Base-by-base conservation (phyloP, 2,113 vertebrate genomes). In the Microtus oregoni region DNA sequence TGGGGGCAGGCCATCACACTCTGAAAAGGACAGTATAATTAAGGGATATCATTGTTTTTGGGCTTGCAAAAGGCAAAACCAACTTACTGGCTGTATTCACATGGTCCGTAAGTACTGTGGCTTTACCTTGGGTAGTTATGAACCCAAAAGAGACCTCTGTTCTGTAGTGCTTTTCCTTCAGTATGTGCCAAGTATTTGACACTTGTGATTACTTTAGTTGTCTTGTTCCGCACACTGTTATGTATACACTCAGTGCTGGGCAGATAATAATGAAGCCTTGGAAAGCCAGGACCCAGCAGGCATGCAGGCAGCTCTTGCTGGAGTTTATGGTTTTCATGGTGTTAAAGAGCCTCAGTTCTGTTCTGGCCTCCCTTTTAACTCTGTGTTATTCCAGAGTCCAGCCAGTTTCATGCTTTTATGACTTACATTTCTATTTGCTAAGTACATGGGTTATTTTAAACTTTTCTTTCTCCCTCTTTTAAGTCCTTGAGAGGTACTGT, bases 301-400 rank as follows among this genome's bases (percentile, higher is more conserved):
- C 30, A 3, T 11, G 13, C 15, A 5, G 8, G 12, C 35, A 7
- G 4, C 20, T 7, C 52, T 75, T 32, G 3, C 30, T 24, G 10
- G 32, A 0, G 8, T 22, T 67, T 5, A 28, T 32, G 52, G 17
- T 10, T 13, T 41, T 68, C 24, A 10, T 55, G 41, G 26, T 28
- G 10, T 8, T 32, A 6, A 2, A 30, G 10, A 30, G 32, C 50
- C 2, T 17, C n/a, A 2, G 24, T 50, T 19, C 24, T 26, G 0
- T 44, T 50, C 70, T 44, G 63, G 35, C 14, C n/a, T 92, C 61
- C 11, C 22, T n/a, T 20, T 38, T 14, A 1, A 22, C n/a, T 35
- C 32, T 2, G 17, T 35, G 32, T 22, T 58, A 5, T 44, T 61
- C 13, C 26, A 32, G 14, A n/a, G 20, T 61, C 58, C 6, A 61